Evolutionary conservation across 2,888 invertebrate species (phyloP), one percentile per base, ranked within the genome.

Genomic region (Stenurella melanura): DNA sequence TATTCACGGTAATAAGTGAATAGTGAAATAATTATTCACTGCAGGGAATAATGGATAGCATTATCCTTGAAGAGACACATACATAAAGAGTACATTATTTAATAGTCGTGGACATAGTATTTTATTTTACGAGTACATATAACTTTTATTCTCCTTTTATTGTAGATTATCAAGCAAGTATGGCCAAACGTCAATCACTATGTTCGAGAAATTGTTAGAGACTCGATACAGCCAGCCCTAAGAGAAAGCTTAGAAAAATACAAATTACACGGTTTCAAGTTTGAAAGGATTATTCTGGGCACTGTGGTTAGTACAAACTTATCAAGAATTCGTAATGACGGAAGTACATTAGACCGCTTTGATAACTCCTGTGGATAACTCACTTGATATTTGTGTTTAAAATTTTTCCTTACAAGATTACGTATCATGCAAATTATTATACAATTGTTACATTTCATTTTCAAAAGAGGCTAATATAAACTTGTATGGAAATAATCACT

Each of bases 181-280:
- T 99, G 99, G 99, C 99, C 99, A 3, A 97, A 96, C 89, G 96
- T 99, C 76, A 98, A 98, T 87, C 95, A 96, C 81, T 99, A 94
- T 89, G 96, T 95, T 0, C 93, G 95, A 83, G 93, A 93, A 80
- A 90, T 98, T 70, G 93, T 99, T 73, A 95, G 96, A 86, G 95
- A 96, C 73, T 92, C 93, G 12, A 96, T 99, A 80, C 97, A 98
- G 88, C 97, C 98, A 10, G 94, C 93, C 21, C 93, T 97, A 66
- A 93, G 94, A 15, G 92, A 94, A 85, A 95, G 95, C 81, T 91
- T 99, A 83, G 93, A 96, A 26, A 95, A 95, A 81, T 96, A 93
- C 88, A 97, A 98, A 89, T 92, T 99, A 83, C 94, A 93, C 83
- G 96, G 97, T 9, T 99, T 99, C 86, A 95, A 95, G 87, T 99